A percentile compares a stretch with the other conserved stretches of the same genome.
Evolutionary conservation across 2,113 vertebrate species (phyloP).

Genomic region (sheep (Ovis aries)): DNA sequence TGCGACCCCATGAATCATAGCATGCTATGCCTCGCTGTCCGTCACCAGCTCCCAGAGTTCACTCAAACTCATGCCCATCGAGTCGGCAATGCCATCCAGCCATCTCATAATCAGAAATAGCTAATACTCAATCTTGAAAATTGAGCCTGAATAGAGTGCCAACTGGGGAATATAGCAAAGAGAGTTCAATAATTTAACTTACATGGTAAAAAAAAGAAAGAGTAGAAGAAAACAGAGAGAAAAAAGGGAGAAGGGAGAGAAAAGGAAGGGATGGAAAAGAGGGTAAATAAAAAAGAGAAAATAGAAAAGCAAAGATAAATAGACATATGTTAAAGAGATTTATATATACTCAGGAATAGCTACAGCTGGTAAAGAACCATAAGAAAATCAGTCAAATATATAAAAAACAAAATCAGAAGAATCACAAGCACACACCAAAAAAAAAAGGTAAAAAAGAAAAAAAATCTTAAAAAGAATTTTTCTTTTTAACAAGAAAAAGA

Average conservation of each 20-base stretch:
- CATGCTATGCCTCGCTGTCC: rapidly evolving
- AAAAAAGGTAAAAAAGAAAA: not conserved
- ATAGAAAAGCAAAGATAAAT: not conserved
- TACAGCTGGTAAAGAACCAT: not conserved
- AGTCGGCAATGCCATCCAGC: too few species aligned
- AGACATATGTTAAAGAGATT: not conserved
- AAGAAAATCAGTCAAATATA: not conserved
- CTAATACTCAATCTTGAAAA: not conserved
- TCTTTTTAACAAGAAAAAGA: not conserved
- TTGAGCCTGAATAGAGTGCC: not conserved
- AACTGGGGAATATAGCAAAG: not conserved
- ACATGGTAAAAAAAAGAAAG: not conserved
- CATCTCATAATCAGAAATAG: not conserved
- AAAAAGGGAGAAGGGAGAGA: not conserved
- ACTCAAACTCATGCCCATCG: too few species aligned
- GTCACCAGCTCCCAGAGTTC: rapidly evolving
- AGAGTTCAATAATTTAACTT: not conserved
- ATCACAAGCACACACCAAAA: too few species aligned
- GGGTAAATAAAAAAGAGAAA: not conserved
- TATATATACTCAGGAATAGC: not conserved
- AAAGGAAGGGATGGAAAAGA: not conserved
- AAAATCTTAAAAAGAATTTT: not conserved
- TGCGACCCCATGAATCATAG: too few species aligned
- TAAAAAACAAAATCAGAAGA: not conserved
- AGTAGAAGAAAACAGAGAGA: not conserved